Percentiles rank a stretch among this genome's conserved stretches.
These are phyloP conservation scores for Prosopocoilus inquinatus DNA, from an alignment of 2,888 invertebrate genomes.

Conservation along the genomic window DNA sequence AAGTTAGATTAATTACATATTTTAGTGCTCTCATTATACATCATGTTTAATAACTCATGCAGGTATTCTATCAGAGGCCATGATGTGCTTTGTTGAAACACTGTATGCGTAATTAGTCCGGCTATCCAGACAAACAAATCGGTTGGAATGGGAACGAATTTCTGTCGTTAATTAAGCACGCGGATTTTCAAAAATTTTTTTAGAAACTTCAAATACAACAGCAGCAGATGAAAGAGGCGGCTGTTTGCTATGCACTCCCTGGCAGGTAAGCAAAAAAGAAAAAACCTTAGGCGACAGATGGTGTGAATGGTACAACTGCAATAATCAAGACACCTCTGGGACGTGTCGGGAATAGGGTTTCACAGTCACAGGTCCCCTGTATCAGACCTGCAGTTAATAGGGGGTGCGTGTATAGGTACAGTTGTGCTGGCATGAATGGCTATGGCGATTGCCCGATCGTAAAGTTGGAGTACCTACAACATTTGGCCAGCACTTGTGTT, in stretches of 20 bases:
- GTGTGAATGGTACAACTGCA: constrained; percentile 42
- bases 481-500: constrained; percentile 30
- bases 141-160: too few species aligned
- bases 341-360: constrained; percentile 42
- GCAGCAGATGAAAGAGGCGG: too few species aligned
- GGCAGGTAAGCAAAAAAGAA: constrained; percentile 31
- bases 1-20: too few species aligned
- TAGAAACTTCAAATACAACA: too few species aligned
- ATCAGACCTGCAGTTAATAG: constrained; percentile 5
- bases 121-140: too few species aligned
- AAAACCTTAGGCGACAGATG: constrained; percentile 46
- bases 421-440: constrained; percentile 23
- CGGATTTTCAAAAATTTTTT: too few species aligned
- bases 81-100: too few species aligned
- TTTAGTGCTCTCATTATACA: too few species aligned
- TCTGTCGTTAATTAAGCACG: too few species aligned
- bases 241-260: background rate
- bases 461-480: constrained; percentile 23
- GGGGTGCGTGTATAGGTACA: constrained; percentile 10
- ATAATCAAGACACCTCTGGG: constrained; percentile 48
- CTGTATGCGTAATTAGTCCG: too few species aligned
- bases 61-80: too few species aligned
- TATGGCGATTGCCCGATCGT: constrained; percentile 24
- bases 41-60: too few species aligned
- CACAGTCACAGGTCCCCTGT: constrained; percentile 20